These are phyloP conservation scores for Zapornia atra DNA, from an alignment of 2,113 vertebrate genomes.

Conservation along the genomic window DNA sequence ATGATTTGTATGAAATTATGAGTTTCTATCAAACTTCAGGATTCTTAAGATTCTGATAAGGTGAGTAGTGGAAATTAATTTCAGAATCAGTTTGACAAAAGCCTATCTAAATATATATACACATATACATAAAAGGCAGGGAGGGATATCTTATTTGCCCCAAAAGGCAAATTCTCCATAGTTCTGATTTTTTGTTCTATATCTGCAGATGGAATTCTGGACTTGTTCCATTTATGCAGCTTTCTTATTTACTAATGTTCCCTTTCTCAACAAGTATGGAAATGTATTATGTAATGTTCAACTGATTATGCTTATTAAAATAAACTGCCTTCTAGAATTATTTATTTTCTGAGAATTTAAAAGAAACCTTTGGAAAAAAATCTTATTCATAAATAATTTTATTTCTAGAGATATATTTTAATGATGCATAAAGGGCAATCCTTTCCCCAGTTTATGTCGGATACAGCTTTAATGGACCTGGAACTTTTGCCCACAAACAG, in stretches of 20 bases:
- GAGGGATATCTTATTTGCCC: neutral
- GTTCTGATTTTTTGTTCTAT: neutral
- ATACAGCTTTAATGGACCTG: neutral
- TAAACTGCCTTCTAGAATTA: neutral
- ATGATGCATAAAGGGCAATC: neutral
- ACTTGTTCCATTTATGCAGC: neutral
- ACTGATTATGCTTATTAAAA: neutral
- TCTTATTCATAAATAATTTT: neutral
- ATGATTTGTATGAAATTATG: neutral
- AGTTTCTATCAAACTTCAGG: neutral
- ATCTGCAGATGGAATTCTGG: neutral
- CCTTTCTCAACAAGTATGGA: neutral
- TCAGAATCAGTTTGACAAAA: neutral
- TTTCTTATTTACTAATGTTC: neutral
- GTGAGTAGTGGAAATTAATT: neutral
- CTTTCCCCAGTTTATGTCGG: neutral
- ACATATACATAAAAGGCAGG: neutral
- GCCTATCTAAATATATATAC: too few species aligned
- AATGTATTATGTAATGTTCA: neutral
- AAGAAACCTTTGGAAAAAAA: neutral
- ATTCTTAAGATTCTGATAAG: neutral
- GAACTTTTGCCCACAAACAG: neutral
- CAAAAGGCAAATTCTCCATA: neutral
- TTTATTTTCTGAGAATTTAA: neutral
- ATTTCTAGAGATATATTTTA: neutral